These are phyloP conservation scores for Solenopsis invicta DNA, from an alignment of 1,140 invertebrate species.

Conservation along the genomic window DNA sequence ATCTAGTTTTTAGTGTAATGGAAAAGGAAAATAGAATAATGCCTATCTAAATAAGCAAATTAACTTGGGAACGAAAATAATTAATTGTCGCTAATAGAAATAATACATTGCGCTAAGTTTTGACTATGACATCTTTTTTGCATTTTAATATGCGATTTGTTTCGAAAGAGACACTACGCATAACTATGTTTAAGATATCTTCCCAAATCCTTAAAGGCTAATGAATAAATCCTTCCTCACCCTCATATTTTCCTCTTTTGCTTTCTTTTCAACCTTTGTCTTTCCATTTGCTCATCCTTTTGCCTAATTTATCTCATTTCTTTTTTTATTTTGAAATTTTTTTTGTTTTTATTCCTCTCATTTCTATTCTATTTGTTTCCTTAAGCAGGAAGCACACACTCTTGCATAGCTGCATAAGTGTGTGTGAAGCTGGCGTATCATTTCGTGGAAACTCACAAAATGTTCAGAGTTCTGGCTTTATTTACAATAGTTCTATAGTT, in stretches of 20 bases:
- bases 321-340: not conserved
- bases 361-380: not conserved
- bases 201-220: conserved; percentile 5
- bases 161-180: conserved; percentile 22
- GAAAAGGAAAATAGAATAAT: conserved; percentile 69
- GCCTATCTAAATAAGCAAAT: conserved; percentile 74
- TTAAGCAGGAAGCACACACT: too few species aligned
- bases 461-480: too few species aligned
- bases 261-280: not conserved
- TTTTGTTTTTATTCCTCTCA: not conserved
- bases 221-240: not conserved
- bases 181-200: conserved; percentile 17
- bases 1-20: conserved; percentile 81
- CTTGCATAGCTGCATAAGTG: too few species aligned
- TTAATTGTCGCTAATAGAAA: conserved; percentile 70
- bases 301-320: not conserved
- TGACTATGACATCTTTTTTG: conserved; percentile 51
- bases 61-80: conserved; percentile 66
- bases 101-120: conserved; percentile 73
- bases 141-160: conserved; percentile 43
- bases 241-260: not conserved
- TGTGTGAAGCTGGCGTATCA: too few species aligned
- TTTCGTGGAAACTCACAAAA: too few species aligned
- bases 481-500: too few species aligned
- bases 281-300: not conserved